A percentile compares a stretch with the other conserved stretches of the same genome.
Conservation (phyloP, 2,888 invertebrate species). For the Endotricha flammealis region DNA sequence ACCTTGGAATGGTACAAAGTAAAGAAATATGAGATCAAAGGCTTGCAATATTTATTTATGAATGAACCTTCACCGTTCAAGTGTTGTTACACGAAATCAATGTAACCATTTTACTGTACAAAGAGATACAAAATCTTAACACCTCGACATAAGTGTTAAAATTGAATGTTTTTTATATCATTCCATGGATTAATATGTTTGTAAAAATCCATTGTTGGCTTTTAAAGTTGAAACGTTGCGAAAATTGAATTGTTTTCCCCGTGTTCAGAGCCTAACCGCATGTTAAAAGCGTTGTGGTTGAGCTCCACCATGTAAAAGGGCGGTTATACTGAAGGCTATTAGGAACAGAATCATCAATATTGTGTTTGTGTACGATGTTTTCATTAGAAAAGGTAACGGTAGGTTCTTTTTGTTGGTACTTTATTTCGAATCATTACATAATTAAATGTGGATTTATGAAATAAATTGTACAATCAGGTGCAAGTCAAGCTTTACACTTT, state of each 20-base stretch:
- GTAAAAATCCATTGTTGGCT: slow-evolving; percentile 31
- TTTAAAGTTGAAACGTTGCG: slow-evolving; percentile 41
- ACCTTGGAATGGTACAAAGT: slow-evolving; percentile 9
- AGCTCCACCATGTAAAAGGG: slow-evolving; percentile 16
- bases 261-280: slow-evolving; percentile 16
- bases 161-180: slow-evolving; percentile 1
- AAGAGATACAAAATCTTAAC: neutral
- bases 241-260: slow-evolving; percentile 48
- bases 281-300: slow-evolving; percentile 28
- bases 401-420: no score
- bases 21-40: slow-evolving; percentile 38
- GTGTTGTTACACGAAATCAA: slow-evolving; percentile 21
- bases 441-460: no score
- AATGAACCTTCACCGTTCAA: slow-evolving; percentile 29
- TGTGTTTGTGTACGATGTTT: no score
- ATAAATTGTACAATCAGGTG: no score
- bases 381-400: no score
- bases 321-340: no score
- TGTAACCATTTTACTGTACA: slow-evolving; percentile 9
- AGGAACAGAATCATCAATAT: no score
- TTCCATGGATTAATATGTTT: slow-evolving; percentile 13
- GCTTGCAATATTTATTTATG: slow-evolving; percentile 34
- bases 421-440: no score
- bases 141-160: neutral
- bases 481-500: no score